Evolutionary conservation across 2,113 vertebrate genomes (phyloP).

Genomic region (Corydoras maculifer): DNA sequence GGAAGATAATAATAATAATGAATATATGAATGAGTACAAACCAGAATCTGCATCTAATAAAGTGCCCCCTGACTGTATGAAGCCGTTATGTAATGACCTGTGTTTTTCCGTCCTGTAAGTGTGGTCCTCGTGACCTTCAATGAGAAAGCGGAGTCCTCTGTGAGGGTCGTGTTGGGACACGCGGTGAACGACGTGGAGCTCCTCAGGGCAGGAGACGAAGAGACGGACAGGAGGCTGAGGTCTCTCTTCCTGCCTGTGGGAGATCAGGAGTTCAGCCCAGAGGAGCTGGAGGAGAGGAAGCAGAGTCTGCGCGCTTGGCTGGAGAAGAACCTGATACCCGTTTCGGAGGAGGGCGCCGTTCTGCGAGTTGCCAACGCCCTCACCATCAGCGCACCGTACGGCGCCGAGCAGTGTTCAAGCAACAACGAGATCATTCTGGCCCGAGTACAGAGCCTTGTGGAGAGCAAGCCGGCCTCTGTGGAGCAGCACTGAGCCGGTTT

Average conservation of each 20-base stretch:
- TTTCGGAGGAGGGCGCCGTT: constrained; percentile 62
- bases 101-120: constrained; percentile 51
- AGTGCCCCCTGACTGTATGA: not conserved
- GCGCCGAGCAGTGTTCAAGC: constrained; percentile 79
- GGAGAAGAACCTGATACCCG: constrained; percentile 78
- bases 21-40: too few relatives aligned
- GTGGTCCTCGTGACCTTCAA: constrained; percentile 74
- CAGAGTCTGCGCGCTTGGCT: constrained; percentile 70
- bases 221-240: constrained; percentile 55
- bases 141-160: constrained; percentile 50
- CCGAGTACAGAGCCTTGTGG: constrained; percentile 77
- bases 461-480: constrained; percentile 50
- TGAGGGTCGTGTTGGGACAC: constrained; percentile 79
- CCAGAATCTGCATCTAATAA: too few relatives aligned
- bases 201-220: constrained; percentile 58
- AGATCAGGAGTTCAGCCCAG: constrained; percentile 45
- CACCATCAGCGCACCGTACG: constrained; percentile 76
- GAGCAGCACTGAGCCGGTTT: not conserved
- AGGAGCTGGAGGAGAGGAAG: constrained; percentile 66
- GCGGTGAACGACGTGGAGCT: constrained; percentile 70
- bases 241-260: constrained; percentile 52
- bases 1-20: too few relatives aligned
- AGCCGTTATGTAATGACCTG: too few relatives aligned
- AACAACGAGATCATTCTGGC: constrained; percentile 86
- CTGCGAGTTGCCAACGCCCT: constrained; percentile 77